Conservation (phyloP, 1,140 invertebrate genomes). For the Diorhabda carinulata region DNA sequence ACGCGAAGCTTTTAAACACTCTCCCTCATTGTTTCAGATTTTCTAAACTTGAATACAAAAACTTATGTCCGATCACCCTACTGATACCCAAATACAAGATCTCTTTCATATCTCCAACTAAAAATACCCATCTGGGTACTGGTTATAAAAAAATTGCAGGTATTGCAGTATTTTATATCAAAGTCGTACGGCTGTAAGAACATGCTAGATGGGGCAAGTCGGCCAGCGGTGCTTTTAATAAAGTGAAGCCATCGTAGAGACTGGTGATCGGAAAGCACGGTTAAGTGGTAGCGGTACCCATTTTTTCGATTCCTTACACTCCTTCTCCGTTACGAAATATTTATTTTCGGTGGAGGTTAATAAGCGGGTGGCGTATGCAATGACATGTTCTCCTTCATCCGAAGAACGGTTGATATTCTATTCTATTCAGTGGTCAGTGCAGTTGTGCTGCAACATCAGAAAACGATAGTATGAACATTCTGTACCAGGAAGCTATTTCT, state of each 20-base stretch:
- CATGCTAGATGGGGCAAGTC: conserved; percentile 49
- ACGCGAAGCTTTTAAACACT: too few relatives aligned
- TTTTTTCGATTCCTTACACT: conserved; percentile 36
- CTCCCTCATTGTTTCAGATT: too few relatives aligned
- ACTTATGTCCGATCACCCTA: too few relatives aligned
- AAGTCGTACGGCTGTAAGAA: conserved; percentile 47
- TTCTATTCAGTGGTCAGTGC: conserved; percentile 34
- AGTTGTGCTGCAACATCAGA: conserved; percentile 10
- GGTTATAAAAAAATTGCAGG: too few relatives aligned
- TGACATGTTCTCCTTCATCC: conserved; percentile 32
- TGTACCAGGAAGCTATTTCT: conserved; percentile 17
- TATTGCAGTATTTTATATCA: conserved; percentile 6
- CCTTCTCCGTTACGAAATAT: conserved; percentile 49
- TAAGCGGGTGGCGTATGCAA: conserved; percentile 46
- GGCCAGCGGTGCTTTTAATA: conserved; percentile 44
- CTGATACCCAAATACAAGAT: too few relatives aligned
- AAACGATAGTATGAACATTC: conserved; percentile 14
- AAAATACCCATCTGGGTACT: too few relatives aligned
- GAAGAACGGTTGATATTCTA: conserved; percentile 25
- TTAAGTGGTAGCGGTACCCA: conserved; percentile 45
- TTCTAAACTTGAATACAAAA: too few relatives aligned
- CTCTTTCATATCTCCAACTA: too few relatives aligned
- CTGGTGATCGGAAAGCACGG: conserved; percentile 50
- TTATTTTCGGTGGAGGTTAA: conserved; percentile 45
- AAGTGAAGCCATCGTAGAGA: conserved; percentile 49